A percentile compares a stretch with the other conserved stretches of the same genome.
These are phyloP conservation scores for Mayetiola destructor DNA, from an alignment of 2,888 invertebrate genomes.

Conservation along the genomic window DNA sequence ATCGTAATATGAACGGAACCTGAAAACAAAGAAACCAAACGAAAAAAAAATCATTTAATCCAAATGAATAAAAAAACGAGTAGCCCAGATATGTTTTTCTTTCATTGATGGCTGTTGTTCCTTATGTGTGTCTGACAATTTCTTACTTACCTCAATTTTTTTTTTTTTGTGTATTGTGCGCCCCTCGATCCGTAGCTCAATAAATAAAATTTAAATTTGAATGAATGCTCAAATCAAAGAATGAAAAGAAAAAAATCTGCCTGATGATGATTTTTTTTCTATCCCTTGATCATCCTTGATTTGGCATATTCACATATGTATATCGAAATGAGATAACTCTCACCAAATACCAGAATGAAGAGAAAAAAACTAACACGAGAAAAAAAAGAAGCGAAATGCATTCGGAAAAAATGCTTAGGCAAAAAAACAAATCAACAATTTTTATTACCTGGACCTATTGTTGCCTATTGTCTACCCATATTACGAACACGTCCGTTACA, in stretches of 20 bases:
- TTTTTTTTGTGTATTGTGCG: not conserved
- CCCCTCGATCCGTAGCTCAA: not conserved
- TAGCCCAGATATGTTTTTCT: not conserved
- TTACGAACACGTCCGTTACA: slow-evolving; percentile 9
- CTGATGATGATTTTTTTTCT: slow-evolving; percentile 10
- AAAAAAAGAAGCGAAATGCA: too few species aligned
- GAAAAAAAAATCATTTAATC: slow-evolving; percentile 1
- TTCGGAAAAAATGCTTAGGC: too few species aligned
- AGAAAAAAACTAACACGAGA: not conserved
- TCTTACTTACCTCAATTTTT: not conserved
- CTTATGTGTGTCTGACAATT: too few species aligned
- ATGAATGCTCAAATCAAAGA: not conserved
- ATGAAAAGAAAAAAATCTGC: slow-evolving; percentile 7
- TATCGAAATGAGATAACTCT: not conserved
- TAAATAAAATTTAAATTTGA: slow-evolving; percentile 11
- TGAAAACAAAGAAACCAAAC: not conserved
- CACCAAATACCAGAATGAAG: not conserved
- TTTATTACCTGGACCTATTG: slow-evolving; percentile 2
- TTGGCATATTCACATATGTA: not conserved
- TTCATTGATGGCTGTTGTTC: too few species aligned
- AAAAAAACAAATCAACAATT: too few species aligned
- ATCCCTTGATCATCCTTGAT: slow-evolving; percentile 11
- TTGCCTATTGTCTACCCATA: not conserved
- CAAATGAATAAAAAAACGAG: not conserved
- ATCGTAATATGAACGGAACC: not conserved